Evolutionary conservation across 2,888 invertebrate species (phyloP).

Genomic region (Isoperla grammatica): DNA sequence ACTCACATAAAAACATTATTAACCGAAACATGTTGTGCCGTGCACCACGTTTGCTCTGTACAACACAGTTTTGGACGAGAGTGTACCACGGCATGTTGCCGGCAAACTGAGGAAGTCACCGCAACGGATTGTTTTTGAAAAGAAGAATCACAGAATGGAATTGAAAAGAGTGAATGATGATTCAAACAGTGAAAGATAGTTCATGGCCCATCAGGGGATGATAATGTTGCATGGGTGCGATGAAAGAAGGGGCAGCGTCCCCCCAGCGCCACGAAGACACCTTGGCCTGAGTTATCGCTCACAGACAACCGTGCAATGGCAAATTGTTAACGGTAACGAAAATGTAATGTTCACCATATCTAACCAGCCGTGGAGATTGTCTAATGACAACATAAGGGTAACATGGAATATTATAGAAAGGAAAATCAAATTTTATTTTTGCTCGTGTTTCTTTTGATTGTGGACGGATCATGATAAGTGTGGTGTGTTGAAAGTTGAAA

Average conservation of each 20-base stretch:
- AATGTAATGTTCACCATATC: slow-evolving; percentile 16
- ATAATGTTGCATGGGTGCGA: not conserved
- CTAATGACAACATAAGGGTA: not conserved
- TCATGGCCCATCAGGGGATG: slow-evolving; percentile 4
- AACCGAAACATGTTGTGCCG: too few species aligned
- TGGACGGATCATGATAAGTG: too few species aligned
- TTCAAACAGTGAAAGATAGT: slow-evolving; percentile 12
- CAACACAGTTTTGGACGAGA: too few species aligned
- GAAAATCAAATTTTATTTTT: too few species aligned
- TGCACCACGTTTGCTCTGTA: too few species aligned
- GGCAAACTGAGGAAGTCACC: slow-evolving; percentile 23
- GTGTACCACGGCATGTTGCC: not conserved
- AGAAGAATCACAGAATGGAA: slow-evolving; percentile 22
- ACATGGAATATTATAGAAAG: too few species aligned
- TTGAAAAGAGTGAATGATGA: slow-evolving; percentile 18
- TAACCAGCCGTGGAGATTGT: not conserved
- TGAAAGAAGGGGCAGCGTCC: not conserved
- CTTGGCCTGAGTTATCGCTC: slow-evolving; percentile 8
- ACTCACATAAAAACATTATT: too few species aligned
- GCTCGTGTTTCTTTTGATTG: too few species aligned
- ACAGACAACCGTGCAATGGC: slow-evolving; percentile 1
- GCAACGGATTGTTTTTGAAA: slow-evolving; percentile 19
- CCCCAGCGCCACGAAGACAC: too few species aligned
- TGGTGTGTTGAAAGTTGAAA: too few species aligned
- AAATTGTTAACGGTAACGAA: slow-evolving; percentile 12